phyloP scores from a whole-genome alignment of 1,140 invertebrate species.

The Ptiloglossa arizonensis region DNA sequence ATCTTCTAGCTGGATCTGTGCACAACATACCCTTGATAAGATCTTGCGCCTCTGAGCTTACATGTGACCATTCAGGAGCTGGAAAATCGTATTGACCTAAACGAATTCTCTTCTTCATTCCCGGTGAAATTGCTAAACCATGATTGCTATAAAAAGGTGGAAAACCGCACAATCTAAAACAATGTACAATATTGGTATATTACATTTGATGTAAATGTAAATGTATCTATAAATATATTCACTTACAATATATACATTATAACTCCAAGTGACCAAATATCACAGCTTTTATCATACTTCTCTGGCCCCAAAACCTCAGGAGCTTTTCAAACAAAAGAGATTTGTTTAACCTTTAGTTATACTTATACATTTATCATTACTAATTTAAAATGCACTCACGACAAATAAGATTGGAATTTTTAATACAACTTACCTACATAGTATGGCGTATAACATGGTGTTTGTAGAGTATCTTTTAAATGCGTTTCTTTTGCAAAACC shows the following conservation, averaged over 20 bases:
- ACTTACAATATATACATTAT: conserved; percentile 99
- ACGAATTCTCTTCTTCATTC: conserved; percentile 99
- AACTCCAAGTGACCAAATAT: conserved; percentile 98
- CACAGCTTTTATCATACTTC: conserved; percentile 99
- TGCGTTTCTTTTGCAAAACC: conserved; percentile 99
- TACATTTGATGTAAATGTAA: too few relatives aligned
- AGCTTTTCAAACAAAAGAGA: conserved; percentile 83
- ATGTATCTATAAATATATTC: conserved; percentile 6
- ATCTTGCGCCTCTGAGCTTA: conserved; percentile 96
- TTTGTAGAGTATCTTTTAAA: conserved; percentile 93
- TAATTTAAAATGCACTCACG: not conserved
- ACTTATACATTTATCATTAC: conserved; percentile 10
- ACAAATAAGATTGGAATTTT: conserved; percentile 1
- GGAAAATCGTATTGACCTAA: conserved; percentile 98
- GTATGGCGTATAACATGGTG: conserved; percentile 99
- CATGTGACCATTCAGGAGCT: conserved; percentile 96
- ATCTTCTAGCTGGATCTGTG: conserved; percentile 94
- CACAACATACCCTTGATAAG: conserved; percentile 96
- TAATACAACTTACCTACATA: conserved; percentile 90
- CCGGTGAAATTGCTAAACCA: conserved; percentile 97
- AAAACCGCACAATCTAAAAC: conserved; percentile 94
- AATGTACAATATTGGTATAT: conserved; percentile 50
- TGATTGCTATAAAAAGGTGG: conserved; percentile 99
- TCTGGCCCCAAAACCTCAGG: conserved; percentile 98
- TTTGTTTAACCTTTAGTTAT: not conserved